Evolutionary conservation across 2,888 invertebrate species (phyloP), one percentile per base, ranked within the genome.

Genomic region (Volucella zonaria): DNA sequence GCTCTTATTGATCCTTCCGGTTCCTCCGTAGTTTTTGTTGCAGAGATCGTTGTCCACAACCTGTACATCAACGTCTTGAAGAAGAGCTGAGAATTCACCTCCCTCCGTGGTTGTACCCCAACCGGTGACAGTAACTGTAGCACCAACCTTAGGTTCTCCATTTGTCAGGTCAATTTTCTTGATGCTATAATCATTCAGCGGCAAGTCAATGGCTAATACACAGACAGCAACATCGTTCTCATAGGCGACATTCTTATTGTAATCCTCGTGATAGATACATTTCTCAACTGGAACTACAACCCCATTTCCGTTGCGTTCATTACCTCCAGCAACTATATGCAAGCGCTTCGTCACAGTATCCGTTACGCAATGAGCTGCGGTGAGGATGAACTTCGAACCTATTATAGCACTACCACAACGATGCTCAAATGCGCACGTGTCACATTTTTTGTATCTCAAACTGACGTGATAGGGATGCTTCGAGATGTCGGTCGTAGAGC

Each of bases 141-240:
- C 81, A 0, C 90, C 90, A 4, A 87, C 81, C 0, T 49, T 14
- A 0, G 90, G 88, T 1, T 42, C 14, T 4, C 88, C 82, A 12
- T 88, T 88, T 3, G 89, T 89, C 86, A 90, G 62, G 0, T 87
- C 78, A 18, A 94, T 92, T 0, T 92, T 90, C 38, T 92, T 90
- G 0, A 93, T 91, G 0, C 87, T 31, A 6, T 31, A 31, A 31
- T 6, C 31, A 31, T 88, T 0, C 90, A 88, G 56, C 88, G 91
- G 74, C 92, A 93, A 3, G 87, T 87, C 58, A 95, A 88, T 0
- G 93, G 90, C 83, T 2, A 95, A 91, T 89, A 93, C 93, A 10
- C 1, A 94, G 86, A 0, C 94, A 31, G 31, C 94, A 4, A 94
- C 91, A 74, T 95, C 94, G 83, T 92, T 93, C 74, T 94, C 93